Evolutionary conservation across 2,797 vertebrate genomes (phyloP).

Genomic region (Rachycentron canadum): DNA sequence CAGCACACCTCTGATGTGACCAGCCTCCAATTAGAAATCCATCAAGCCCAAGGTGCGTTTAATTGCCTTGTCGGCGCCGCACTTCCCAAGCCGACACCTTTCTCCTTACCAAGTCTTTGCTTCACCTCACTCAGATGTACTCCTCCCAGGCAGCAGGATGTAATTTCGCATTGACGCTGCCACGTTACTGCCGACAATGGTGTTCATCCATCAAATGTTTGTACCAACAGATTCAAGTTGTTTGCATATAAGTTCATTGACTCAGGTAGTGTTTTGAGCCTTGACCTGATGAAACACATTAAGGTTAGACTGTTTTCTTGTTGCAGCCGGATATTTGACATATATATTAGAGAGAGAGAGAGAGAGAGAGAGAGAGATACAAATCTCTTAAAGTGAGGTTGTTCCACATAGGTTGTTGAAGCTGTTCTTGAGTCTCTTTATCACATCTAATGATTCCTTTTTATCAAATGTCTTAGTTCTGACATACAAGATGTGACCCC

Average conservation of each 20-base stretch:
- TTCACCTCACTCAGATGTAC: slow-evolving; percentile 39
- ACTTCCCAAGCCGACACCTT: slow-evolving; percentile 72
- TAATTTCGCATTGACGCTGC: slow-evolving; percentile 57
- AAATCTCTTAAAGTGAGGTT: too few relatives aligned
- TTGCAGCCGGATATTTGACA: too few relatives aligned
- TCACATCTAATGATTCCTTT: neutral
- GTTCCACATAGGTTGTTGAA: neutral
- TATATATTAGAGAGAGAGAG: neutral
- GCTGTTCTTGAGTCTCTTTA: neutral
- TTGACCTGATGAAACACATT: neutral
- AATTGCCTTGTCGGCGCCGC: slow-evolving; percentile 78
- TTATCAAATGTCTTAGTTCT: neutral
- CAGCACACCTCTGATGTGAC: slow-evolving; percentile 82
- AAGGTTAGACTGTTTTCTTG: neutral
- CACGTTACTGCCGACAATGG: slow-evolving; percentile 46
- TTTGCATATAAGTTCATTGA: slow-evolving; percentile 55
- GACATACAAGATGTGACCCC: neutral
- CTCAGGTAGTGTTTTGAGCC: slow-evolving; percentile 5
- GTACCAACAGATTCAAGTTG: slow-evolving; percentile 51
- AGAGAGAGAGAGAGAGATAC: neutral
- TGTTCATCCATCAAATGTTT: slow-evolving; percentile 69
- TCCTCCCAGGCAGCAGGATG: slow-evolving; percentile 52
- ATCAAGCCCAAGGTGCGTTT: slow-evolving; percentile 82
- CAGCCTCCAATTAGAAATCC: slow-evolving; percentile 84
- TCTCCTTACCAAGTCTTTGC: slow-evolving; percentile 49